Base-by-base conservation (phyloP, 2,797 vertebrate species). In the Odontamblyopus rebecca region DNA sequence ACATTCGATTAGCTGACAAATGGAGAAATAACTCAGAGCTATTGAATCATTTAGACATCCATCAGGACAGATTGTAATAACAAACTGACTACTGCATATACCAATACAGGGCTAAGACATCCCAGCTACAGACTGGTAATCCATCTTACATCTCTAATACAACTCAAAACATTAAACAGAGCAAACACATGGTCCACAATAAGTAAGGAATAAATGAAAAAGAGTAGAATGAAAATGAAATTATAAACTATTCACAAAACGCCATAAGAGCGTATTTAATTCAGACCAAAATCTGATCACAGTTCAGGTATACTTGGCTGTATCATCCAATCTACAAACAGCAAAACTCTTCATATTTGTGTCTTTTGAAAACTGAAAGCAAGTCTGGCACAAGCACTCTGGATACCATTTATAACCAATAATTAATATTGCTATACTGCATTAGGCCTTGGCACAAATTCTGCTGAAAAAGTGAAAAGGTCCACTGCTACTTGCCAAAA, bases 401-500 rank as follows among this genome's bases (percentile, higher is more conserved):
- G 18, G 13, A 38, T 27, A 61, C 16, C 15, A 61, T 35, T 53
- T 30, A 63, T 23, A 41, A 23, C 23, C 71, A 41, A 67, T 38
- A 3, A 71, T 57, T 61, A 66, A 81, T 73, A 75, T 30, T 68
- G 54, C 70, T 61, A 71, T 72, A 60, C 59, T 63, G 71, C 56
- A 73, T 78, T 57, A 65, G 13, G 75, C 56, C 54, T 75, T 74
- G 75, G 75, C 75, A 85, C 59, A 0, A 0, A 6, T 30, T 59
- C 53, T n/a, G 23, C 44, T 61, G 67, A 65, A 65, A 74, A 76
- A 56, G 73, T 64, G 44, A 69, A 13, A 68, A 62, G 6, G 41
- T 67, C 65, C 63, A 56, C 59, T 15, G 67, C 57, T 64, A 32
- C 64, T 71, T 78, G 78, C 75, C 83, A 85, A 79, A 78, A 68